phyloP scores from a whole-genome alignment of 1,140 invertebrate species.

The Papilio dardanus region DNA sequence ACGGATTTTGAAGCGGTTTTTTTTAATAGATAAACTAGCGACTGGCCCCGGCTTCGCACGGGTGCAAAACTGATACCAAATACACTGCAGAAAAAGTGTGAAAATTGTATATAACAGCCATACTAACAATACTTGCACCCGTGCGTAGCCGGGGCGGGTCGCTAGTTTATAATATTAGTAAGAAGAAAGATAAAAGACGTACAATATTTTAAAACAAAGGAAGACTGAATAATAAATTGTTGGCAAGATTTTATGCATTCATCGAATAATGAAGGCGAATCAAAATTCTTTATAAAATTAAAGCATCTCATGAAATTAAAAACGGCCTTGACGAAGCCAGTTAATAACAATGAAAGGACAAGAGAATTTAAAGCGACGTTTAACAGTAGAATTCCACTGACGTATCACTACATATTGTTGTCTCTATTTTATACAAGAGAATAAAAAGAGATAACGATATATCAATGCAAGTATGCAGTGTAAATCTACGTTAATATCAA shows the following conservation, averaged over 20 bases:
- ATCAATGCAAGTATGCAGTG: background rate
- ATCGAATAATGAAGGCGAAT: background rate
- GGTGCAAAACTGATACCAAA: too few species aligned
- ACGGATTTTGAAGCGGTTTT: too few species aligned
- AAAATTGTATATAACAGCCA: too few species aligned
- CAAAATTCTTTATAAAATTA: slow-evolving; percentile 13
- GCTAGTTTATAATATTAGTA: background rate
- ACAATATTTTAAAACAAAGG: background rate
- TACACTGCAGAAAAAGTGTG: too few species aligned
- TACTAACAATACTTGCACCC: too few species aligned
- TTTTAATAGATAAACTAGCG: too few species aligned
- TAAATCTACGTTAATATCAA: background rate
- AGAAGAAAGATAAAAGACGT: background rate
- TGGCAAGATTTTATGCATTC: background rate
- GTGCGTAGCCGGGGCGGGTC: too few species aligned
- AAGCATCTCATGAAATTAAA: slow-evolving; percentile 21
- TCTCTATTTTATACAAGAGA: background rate
- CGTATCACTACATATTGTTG: background rate
- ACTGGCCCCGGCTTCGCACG: too few species aligned
- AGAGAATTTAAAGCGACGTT: slow-evolving; percentile 25
- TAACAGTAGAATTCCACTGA: background rate
- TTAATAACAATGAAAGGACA: slow-evolving; percentile 17
- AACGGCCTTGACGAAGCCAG: slow-evolving; percentile 9
- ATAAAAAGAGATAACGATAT: background rate
- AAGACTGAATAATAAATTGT: background rate